phyloP scores from a whole-genome alignment of 2,113 vertebrate species.

The Pygoscelis antarcticus region DNA sequence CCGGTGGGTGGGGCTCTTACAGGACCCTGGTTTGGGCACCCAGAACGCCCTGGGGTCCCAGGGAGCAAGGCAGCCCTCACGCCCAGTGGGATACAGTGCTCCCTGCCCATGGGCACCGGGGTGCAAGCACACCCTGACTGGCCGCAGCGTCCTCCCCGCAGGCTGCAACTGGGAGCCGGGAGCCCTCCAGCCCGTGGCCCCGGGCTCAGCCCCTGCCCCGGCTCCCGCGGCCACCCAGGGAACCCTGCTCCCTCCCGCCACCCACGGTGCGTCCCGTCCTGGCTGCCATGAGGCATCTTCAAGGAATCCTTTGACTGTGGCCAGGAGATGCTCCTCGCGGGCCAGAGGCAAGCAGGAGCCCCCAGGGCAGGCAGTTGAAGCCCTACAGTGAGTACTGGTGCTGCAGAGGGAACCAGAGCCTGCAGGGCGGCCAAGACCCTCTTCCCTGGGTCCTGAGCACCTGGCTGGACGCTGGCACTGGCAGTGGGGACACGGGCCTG shows the following conservation, averaged over 20 bases:
- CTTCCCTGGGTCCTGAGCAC: background rate
- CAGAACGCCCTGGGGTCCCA: background rate
- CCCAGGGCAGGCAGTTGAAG: background rate
- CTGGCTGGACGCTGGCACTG: background rate
- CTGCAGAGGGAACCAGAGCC: background rate
- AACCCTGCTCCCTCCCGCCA: accelerated
- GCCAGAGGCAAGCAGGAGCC: background rate
- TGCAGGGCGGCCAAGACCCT: accelerated
- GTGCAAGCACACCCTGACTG: background rate
- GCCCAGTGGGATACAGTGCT: accelerated
- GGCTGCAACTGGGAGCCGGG: background rate
- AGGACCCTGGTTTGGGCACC: background rate
- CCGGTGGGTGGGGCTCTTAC: background rate
- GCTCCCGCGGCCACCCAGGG: accelerated
- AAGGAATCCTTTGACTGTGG: background rate
- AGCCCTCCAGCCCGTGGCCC: background rate
- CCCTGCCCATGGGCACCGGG: accelerated
- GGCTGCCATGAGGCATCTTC: background rate
- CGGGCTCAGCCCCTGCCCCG: accelerated
- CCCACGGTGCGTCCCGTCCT: background rate
- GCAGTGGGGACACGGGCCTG: accelerated
- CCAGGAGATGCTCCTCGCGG: background rate
- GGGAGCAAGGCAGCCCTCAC: background rate
- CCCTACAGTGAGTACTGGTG: background rate
- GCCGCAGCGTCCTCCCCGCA: accelerated